Percentiles rank a stretch among this genome's conserved stretches.
phyloP scores from a whole-genome alignment of 2,113 vertebrate species.

The Triplophysa tibetana region DNA sequence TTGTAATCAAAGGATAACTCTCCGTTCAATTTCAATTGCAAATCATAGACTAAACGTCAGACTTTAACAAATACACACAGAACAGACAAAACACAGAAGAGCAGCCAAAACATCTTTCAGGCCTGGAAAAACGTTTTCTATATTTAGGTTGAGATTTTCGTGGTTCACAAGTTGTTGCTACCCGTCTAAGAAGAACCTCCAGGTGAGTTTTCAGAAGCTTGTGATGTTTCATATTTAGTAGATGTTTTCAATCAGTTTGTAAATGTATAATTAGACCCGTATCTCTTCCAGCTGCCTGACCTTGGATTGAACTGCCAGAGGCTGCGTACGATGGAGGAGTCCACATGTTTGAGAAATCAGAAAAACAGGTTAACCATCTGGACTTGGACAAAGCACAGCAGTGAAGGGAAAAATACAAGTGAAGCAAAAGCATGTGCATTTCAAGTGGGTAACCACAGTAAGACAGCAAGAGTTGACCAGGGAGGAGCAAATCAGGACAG shows the following conservation, averaged over 20 bases:
- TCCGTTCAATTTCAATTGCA: conserved; percentile 32
- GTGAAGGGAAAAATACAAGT: conserved; percentile 58
- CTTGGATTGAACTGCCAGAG: conserved; percentile 60
- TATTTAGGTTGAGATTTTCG: conserved; percentile 4
- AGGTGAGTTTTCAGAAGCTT: conserved; percentile 18
- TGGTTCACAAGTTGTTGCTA: background rate
- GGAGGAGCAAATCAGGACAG: conserved; percentile 66
- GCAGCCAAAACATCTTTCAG: conserved; percentile 32
- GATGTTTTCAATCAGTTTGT: conserved; percentile 60
- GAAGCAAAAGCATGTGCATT: conserved; percentile 65
- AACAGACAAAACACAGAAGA: conserved; percentile 42
- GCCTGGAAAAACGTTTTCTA: background rate
- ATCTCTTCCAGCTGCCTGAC: conserved; percentile 69
- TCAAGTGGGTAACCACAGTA: conserved; percentile 68
- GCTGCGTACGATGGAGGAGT: conserved; percentile 70
- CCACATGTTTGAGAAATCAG: conserved; percentile 70
- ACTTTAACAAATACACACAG: conserved; percentile 44
- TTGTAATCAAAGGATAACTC: conserved; percentile 30
- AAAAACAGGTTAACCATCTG: conserved; percentile 75
- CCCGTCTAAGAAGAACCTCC: background rate
- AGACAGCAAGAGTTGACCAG: conserved; percentile 66
- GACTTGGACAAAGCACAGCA: conserved; percentile 68
- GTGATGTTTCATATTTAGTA: conserved; percentile 40
- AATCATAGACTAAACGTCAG: conserved; percentile 42
- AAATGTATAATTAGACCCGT: conserved; percentile 70